Evolutionary conservation across 1,140 invertebrate species (phyloP).

Genomic region (Drosophila mayri): DNA sequence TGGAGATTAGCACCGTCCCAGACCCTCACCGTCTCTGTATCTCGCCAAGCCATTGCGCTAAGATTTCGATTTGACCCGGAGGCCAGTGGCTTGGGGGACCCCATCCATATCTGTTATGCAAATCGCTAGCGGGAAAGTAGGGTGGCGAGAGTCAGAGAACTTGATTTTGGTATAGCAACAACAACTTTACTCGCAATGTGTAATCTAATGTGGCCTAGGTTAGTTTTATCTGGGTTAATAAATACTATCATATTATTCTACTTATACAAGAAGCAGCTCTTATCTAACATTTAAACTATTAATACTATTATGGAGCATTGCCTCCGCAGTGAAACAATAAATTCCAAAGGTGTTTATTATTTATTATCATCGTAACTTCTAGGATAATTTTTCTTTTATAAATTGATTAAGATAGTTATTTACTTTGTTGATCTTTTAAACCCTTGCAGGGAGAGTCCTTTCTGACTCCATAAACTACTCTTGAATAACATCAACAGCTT

Average conservation of each 20-base stretch:
- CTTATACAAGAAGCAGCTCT: background rate
- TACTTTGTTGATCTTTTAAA: background rate
- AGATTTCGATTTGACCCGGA: slow-evolving; percentile 10
- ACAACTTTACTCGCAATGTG: background rate
- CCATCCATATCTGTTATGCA: slow-evolving; percentile 18
- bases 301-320: background rate
- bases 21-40: background rate
- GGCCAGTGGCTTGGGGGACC: background rate
- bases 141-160: background rate
- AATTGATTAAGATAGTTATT: background rate
- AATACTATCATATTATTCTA: background rate
- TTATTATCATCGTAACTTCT: background rate
- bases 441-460: background rate
- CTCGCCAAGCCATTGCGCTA: slow-evolving; percentile 1
- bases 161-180: background rate
- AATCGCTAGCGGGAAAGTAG: slow-evolving; percentile 2
- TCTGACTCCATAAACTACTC: background rate
- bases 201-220: slow-evolving; percentile 7
- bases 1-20: slow-evolving; percentile 6
- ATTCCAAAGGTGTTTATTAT: background rate
- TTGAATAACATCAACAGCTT: background rate
- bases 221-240: background rate
- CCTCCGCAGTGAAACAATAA: background rate
- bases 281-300: background rate
- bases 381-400: background rate